Percentiles rank a stretch among this genome's conserved stretches.
Evolutionary conservation across 2,888 invertebrate species (phyloP).

Genomic region (Napeogenes sylphis): DNA sequence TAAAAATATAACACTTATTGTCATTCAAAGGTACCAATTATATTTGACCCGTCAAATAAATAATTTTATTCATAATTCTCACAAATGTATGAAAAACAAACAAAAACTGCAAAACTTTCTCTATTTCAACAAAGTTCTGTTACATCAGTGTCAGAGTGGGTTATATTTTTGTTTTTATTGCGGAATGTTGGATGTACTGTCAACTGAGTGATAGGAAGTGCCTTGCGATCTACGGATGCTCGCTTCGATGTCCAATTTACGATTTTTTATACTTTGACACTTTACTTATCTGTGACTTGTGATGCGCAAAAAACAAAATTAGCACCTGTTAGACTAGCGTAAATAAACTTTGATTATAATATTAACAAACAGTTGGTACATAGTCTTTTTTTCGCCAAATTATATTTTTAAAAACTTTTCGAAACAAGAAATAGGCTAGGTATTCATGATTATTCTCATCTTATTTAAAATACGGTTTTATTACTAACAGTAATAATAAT

Average conservation of each 20-base stretch:
- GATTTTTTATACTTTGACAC: neutral
- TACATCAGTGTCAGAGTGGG: conserved; percentile 12
- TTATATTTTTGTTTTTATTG: conserved; percentile 13
- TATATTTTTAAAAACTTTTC: too few species aligned
- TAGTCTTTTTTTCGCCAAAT: too few species aligned
- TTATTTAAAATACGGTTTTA: too few species aligned
- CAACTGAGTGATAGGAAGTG: conserved; percentile 15
- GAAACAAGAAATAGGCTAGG: too few species aligned
- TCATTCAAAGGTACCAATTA: neutral
- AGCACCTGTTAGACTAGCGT: too few species aligned
- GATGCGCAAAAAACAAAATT: too few species aligned
- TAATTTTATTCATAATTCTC: neutral
- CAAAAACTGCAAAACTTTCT: conserved; percentile 16
- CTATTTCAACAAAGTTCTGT: conserved; percentile 17
- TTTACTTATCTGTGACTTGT: too few species aligned
- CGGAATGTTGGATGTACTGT: conserved; percentile 13
- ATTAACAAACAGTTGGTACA: too few species aligned
- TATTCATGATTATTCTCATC: too few species aligned
- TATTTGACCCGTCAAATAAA: neutral
- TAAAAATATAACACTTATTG: too few species aligned
- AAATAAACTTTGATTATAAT: too few species aligned
- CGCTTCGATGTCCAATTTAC: conserved; percentile 18
- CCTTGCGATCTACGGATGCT: conserved; percentile 13
- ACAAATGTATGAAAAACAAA: neutral
- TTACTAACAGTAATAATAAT: too few species aligned